A percentile compares a stretch with the other conserved stretches of the same genome.
phyloP scores from a whole-genome alignment of 1,140 invertebrate genomes.

The Calephelis virginiensis region DNA sequence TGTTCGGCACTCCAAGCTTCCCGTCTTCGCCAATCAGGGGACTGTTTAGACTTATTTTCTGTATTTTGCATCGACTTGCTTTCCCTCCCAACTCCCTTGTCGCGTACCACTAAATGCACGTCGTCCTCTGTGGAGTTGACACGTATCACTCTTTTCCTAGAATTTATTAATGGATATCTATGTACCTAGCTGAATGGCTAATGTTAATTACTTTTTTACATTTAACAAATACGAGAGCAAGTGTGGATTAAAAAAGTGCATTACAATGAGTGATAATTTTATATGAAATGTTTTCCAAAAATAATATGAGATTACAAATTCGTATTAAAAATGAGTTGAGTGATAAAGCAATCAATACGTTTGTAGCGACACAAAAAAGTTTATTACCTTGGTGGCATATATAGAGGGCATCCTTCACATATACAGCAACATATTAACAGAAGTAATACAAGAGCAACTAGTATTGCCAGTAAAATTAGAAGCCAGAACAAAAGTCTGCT shows the following conservation, averaged over 20 bases:
- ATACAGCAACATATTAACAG: slow-evolving; percentile 88
- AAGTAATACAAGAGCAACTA: slow-evolving; percentile 85
- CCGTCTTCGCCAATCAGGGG: slow-evolving; percentile 84
- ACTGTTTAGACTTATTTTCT: slow-evolving; percentile 81
- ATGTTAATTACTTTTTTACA: slow-evolving; percentile 29
- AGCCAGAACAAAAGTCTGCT: slow-evolving; percentile 87
- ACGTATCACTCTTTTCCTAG: slow-evolving; percentile 85
- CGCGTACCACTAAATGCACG: slow-evolving; percentile 82
- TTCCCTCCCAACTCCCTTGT: slow-evolving; percentile 82
- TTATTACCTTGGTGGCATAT: slow-evolving; percentile 84
- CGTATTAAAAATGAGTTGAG: slow-evolving; percentile 2
- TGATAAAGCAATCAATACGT: slow-evolving; percentile 18
- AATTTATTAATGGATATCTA: slow-evolving; percentile 78
- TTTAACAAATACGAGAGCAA: neutral
- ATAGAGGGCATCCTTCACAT: slow-evolving; percentile 89
- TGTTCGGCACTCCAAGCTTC: slow-evolving; percentile 89
- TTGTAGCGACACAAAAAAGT: slow-evolving; percentile 23
- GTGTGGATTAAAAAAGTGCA: slow-evolving; percentile 7
- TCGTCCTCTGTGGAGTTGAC: slow-evolving; percentile 86
- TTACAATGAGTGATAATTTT: neutral
- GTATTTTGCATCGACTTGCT: slow-evolving; percentile 84
- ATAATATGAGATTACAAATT: neutral
- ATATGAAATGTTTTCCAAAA: slow-evolving; percentile 1
- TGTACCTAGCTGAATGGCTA: slow-evolving; percentile 71
- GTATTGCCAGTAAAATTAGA: slow-evolving; percentile 84